Base-by-base conservation (phyloP, 2,888 invertebrate species). In the Autographa gamma region DNA sequence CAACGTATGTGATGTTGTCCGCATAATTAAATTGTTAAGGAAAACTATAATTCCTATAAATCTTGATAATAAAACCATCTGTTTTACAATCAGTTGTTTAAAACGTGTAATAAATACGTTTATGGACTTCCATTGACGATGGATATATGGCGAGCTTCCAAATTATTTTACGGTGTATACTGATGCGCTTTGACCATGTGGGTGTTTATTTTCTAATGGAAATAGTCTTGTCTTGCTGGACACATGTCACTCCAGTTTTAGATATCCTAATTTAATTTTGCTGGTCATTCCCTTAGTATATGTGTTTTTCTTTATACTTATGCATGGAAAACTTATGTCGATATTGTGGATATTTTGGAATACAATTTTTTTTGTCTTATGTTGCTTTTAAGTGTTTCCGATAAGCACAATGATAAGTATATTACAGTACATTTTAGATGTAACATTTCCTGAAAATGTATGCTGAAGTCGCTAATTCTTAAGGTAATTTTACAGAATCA, bases 111-210 rank as follows among this genome's bases (percentile, higher is more conserved):
- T 48, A 48, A 38, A 38, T 38, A 11, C 11, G 38, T 38, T 38
- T 38, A 38, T 52, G 7, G 18, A 2, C 18, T 9, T 52, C 54
- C 54, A 54, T 63, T 63, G 52, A 63, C 63, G 52, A 32, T 13
- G 52, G 52, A 18, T 8, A 63, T 18, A 63, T 63, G 63, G 63
- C 63, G 52, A 8, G 0, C 52, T n/a, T 32, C 63, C 63, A 63
- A 63, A 54, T 54, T 14, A 14, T 63, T 63, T n/a, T 41, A 61
- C n/a, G 11, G 11, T 3, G 0, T n/a, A 13, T 13, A 18, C 34
- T 34, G 6, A 6, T 11, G 11, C 11, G 38, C 13, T 2, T 61
- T 13, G 4, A 13, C 41, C 13, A 14, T 14, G 60, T 41, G 6
- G 19, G 18, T 11, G 19, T n/a, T 5, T 48, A 48, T n/a, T 16